Conservation (phyloP, 92 coral and sea anemone species). For the Epizoanthus stellaris region DNA sequence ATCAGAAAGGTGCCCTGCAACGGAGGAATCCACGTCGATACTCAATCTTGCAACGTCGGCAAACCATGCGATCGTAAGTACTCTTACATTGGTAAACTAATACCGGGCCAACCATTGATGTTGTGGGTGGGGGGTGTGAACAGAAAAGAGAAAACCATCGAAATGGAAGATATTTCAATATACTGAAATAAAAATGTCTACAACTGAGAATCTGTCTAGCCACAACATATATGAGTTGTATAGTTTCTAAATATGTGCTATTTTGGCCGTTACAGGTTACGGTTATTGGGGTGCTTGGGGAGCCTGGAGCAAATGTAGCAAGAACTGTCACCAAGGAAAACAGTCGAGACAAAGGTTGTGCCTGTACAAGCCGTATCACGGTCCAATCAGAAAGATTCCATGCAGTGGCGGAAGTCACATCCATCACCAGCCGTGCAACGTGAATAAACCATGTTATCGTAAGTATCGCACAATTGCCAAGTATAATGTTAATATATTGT, state of each 20-base stretch:
- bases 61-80: conserved; percentile 15
- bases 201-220: too few relatives aligned
- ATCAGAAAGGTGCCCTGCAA: neutral
- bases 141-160: neutral
- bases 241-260: neutral
- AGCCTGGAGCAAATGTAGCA: conserved; percentile 38
- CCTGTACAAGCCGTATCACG: neutral
- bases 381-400: neutral
- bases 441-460: neutral
- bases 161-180: too few relatives aligned
- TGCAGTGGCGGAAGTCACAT: neutral
- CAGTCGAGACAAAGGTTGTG: conserved; percentile 8
- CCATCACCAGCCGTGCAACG: neutral
- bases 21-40: neutral
- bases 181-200: too few relatives aligned
- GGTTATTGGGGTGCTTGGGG: conserved; percentile 42
- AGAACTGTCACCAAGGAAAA: conserved; percentile 30
- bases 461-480: neutral
- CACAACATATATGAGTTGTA: neutral
- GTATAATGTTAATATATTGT: too few relatives aligned
- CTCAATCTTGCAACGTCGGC: neutral
- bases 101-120: too few relatives aligned
- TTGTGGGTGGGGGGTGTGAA: too few relatives aligned
- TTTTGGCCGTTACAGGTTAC: conserved; percentile 3
- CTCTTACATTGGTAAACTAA: too few relatives aligned